Conservation (phyloP, 2,888 invertebrate species). For the Anthrax anthrax region DNA sequence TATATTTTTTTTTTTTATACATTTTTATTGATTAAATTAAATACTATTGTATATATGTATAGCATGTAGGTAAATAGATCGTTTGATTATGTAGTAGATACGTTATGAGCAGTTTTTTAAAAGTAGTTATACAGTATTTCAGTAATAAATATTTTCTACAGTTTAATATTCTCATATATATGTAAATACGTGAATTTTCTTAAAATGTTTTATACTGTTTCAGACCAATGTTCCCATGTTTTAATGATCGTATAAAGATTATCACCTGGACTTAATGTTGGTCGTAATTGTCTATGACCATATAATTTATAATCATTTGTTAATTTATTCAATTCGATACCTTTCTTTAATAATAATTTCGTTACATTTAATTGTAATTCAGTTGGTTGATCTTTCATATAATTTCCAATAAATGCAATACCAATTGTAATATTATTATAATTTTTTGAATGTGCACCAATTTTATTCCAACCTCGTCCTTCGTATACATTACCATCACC, state of each 20-base stretch:
- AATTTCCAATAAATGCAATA: constrained; percentile 59
- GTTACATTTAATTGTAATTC: constrained; percentile 43
- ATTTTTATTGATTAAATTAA: no score
- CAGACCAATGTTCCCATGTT: constrained; percentile 47
- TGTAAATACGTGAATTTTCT: no score
- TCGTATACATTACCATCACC: constrained; percentile 60
- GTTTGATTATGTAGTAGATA: no score
- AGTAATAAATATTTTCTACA: no score
- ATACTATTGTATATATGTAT: no score
- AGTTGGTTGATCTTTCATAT: constrained; percentile 39
- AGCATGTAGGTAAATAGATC: no score
- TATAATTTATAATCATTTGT: constrained; percentile 47
- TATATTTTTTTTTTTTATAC: no score
- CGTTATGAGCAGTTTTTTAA: no score
- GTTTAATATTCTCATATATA: no score
- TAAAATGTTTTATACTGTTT: neutral
- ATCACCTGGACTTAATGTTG: constrained; percentile 56
- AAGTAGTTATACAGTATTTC: no score
- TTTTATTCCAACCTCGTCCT: constrained; percentile 57
- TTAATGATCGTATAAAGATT: constrained; percentile 46
- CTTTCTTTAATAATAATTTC: constrained; percentile 43
- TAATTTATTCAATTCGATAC: constrained; percentile 46
- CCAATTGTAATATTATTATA: constrained; percentile 53
- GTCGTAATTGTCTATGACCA: constrained; percentile 50
- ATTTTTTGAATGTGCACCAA: constrained; percentile 55